Evolutionary conservation across 2,797 vertebrate genomes (phyloP), one percentile per base, ranked within the genome.

Genomic region (Gorsachius magnificus): DNA sequence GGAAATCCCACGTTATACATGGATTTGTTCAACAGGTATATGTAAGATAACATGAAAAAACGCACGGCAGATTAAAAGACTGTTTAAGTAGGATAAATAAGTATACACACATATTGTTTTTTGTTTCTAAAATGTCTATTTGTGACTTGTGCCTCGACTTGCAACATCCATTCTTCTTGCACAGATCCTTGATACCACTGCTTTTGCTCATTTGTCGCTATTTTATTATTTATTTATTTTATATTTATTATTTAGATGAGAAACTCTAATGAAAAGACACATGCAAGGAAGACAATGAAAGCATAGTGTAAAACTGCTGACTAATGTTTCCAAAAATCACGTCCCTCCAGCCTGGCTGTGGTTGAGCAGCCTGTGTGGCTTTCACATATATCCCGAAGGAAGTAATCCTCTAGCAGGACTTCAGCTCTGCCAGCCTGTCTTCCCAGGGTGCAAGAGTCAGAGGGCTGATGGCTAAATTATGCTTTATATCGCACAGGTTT

Each of bases 1-100:
- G 66, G 77, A 95, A 94, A 96, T 96, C 70, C 84, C 58, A 66
- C 70, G 95, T 93, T 63, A 88, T 83, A 91, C 72, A 81, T 86
- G 79, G 66, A 81, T 95, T 94, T 79, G n/a, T 91, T 93, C 93
- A 82, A 94, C 90, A 87, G 63, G 86, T 92, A 15, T 24, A 1
- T 70, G 41, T 43, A 58, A 79, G 68, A 85, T 66, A 85, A 60
- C 41, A 15, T 12, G 38, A 82, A 90, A 80, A 93, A 92, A 21
- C 29, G 26, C 10, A 33, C 0, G 0, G 11, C 38, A 83, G 76
- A 87, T 95, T 92, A 78, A 83, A 88, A 87, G 54, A 2, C 54
- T 56, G 31, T 72, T 93, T 88, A 63, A 90, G 78, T 36, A 94
- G 46, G 43, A 35, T 31, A 85, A 85, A 68, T 78, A 74, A 75